Conservation (phyloP, 2,888 invertebrate species). For the Theodoxus fluviatilis region DNA sequence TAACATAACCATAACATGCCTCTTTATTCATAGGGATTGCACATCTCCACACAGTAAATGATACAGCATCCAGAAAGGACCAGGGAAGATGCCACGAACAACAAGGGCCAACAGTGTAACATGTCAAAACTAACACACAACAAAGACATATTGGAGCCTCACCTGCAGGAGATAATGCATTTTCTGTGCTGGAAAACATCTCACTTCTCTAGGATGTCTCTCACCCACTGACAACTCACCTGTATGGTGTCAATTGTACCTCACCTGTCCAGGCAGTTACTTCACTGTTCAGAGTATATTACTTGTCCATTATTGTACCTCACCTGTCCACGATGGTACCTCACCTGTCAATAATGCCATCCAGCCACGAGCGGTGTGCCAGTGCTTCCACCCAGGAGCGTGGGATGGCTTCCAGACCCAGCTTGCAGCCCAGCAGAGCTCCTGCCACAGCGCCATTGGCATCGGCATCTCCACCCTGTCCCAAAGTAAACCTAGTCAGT, state of each 20-base stretch:
- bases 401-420: constrained; percentile 53
- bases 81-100: too few relatives aligned
- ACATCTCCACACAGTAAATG: too few relatives aligned
- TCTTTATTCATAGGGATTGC: too few relatives aligned
- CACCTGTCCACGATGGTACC: not conserved
- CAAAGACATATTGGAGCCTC: too few relatives aligned
- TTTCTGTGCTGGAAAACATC: too few relatives aligned
- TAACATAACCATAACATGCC: too few relatives aligned
- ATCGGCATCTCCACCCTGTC: constrained; percentile 61
- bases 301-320: not conserved
- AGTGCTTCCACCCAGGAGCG: constrained; percentile 53
- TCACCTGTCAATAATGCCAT: constrained; percentile 49
- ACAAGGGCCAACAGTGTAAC: too few relatives aligned
- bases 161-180: too few relatives aligned
- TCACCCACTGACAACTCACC: too few relatives aligned
- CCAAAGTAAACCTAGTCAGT: constrained; percentile 19
- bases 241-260: not conserved
- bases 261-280: not conserved
- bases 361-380: constrained; percentile 47
- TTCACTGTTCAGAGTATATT: not conserved
- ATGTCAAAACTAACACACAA: too few relatives aligned
- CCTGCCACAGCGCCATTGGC: constrained; percentile 61
- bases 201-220: too few relatives aligned
- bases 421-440: constrained; percentile 59
- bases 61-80: too few relatives aligned